A percentile compares a stretch with the other conserved stretches of the same genome.
Evolutionary conservation across 2,888 invertebrate genomes (phyloP).

Genomic region (Cylloceria caligata): DNA sequence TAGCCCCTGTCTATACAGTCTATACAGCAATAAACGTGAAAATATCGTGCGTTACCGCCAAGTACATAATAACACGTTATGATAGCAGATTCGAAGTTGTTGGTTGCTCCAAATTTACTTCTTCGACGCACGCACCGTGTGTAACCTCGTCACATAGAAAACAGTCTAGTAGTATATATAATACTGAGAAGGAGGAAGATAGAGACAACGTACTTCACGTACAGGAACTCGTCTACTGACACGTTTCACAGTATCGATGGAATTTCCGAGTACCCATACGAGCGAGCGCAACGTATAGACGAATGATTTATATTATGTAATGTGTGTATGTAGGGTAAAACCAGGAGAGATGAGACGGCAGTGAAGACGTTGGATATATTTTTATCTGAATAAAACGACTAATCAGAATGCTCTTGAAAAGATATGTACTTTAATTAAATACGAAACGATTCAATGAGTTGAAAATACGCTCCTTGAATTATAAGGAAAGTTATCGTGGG

Average conservation of each 20-base stretch:
- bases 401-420: too few relatives aligned
- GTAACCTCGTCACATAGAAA: constrained; percentile 27
- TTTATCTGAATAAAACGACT: too few relatives aligned
- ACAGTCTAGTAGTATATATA: not conserved
- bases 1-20: not conserved
- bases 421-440: too few relatives aligned
- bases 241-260: constrained; percentile 63
- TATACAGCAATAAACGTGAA: constrained; percentile 1
- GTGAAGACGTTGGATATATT: too few relatives aligned
- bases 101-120: constrained; percentile 50
- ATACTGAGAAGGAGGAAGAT: constrained; percentile 1
- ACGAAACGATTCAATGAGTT: too few relatives aligned
- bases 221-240: constrained; percentile 60
- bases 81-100: constrained; percentile 52
- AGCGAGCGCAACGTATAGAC: not conserved
- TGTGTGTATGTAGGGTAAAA: not conserved
- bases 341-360: not conserved
- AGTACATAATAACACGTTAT: constrained; percentile 37
- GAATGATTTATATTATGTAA: not conserved
- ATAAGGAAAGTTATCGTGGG: too few relatives aligned
- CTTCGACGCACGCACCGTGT: constrained; percentile 62
- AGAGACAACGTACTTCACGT: constrained; percentile 42
- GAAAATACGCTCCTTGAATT: too few relatives aligned
- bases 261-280: constrained; percentile 39
- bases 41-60: constrained; percentile 36